A percentile compares a stretch with the other conserved stretches of the same genome.
Evolutionary conservation across 2,888 invertebrate species (phyloP).

Genomic region (Andricus quercusramuli): DNA sequence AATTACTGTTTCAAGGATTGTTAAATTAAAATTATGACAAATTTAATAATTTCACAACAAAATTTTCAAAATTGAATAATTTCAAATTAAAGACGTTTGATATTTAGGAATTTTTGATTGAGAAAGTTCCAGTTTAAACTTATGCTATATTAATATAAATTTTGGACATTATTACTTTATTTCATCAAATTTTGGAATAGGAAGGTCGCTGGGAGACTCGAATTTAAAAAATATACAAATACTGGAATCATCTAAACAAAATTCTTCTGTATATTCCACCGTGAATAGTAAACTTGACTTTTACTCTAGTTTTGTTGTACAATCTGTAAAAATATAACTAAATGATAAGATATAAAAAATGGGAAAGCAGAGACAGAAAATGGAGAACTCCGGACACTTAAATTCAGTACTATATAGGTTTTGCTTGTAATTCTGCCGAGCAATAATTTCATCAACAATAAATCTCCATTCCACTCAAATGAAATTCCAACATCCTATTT

Average conservation of each 20-base stretch:
- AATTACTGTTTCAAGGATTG: too few relatives aligned
- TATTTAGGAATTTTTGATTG: too few relatives aligned
- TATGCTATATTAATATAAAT: too few relatives aligned
- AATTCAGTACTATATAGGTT: constrained; percentile 8
- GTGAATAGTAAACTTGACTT: background rate
- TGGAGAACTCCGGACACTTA: background rate
- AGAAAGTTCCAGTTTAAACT: too few relatives aligned
- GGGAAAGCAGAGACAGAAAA: background rate
- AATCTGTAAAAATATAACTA: background rate
- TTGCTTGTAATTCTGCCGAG: background rate
- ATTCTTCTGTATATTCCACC: background rate
- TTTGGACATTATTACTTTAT: background rate
- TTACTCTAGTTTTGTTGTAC: background rate
- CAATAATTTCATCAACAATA: background rate
- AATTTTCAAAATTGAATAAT: too few relatives aligned
- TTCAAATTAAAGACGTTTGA: too few relatives aligned
- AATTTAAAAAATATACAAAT: background rate
- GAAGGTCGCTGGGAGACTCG: background rate
- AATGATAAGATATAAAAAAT: background rate
- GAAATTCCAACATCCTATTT: background rate
- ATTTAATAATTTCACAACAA: too few relatives aligned
- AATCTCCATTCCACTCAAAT: background rate
- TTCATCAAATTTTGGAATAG: background rate
- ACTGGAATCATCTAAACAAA: background rate
- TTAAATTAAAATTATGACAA: too few relatives aligned